Percentiles rank a stretch among this genome's conserved stretches.
phyloP scores from a whole-genome alignment of 2,113 vertebrate genomes.

The Pongo abelii region DNA sequence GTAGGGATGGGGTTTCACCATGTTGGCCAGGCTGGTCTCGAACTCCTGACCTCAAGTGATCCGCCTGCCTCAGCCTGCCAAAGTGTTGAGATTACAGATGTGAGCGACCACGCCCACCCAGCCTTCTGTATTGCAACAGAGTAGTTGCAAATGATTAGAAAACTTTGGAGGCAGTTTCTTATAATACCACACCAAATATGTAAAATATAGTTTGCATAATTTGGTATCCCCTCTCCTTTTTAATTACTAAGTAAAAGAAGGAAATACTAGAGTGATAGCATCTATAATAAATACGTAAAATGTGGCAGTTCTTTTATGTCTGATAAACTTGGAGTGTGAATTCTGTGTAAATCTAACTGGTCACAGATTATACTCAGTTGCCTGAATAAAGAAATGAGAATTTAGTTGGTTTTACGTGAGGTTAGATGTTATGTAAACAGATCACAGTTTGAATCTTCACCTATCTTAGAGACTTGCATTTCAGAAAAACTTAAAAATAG shows the following conservation, averaged over 20 bases:
- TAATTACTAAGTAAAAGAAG: constrained; percentile 40
- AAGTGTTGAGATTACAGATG: no score
- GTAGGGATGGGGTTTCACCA: no score
- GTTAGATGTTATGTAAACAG: constrained; percentile 5
- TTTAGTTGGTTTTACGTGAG: constrained; percentile 24
- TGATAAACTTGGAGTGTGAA: constrained; percentile 46
- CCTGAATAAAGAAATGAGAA: constrained; percentile 28
- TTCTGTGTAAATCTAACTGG: background rate
- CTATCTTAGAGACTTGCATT: constrained; percentile 40
- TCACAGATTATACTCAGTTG: background rate
- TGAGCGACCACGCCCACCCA: no score
- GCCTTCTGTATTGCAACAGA: constrained; percentile 30
- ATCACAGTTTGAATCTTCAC: constrained; percentile 30
- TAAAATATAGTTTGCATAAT: constrained; percentile 20
- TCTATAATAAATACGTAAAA: background rate
- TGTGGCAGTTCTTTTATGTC: constrained; percentile 40
- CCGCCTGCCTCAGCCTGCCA: no score
- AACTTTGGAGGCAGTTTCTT: constrained; percentile 13
- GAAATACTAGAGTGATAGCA: background rate
- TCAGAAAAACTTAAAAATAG: constrained; percentile 41
- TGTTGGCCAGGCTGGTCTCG: no score
- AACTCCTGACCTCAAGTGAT: no score
- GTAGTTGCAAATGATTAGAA: constrained; percentile 23
- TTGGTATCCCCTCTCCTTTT: constrained; percentile 6
- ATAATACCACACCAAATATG: background rate